Evolutionary conservation across 2,113 vertebrate species (phyloP).

Genomic region (Nycticebus coucang): DNA sequence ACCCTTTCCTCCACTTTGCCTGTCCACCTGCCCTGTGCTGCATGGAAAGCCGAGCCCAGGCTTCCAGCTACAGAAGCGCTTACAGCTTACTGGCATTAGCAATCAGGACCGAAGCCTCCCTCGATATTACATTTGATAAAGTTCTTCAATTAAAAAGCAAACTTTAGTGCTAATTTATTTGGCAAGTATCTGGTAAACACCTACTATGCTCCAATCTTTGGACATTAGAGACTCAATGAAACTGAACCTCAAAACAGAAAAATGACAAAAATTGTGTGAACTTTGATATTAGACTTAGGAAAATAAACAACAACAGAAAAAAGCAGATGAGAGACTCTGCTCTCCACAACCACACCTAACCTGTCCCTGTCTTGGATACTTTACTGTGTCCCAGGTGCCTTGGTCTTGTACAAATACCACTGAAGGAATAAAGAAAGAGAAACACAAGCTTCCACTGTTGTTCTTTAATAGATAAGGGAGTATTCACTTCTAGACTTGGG

Average conservation of each 20-base stretch:
- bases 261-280: neutral
- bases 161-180: neutral
- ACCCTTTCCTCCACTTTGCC: neutral
- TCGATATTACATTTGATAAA: neutral
- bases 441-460: too few species aligned
- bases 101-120: neutral
- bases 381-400: neutral
- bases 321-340: neutral
- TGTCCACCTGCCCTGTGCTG: rapidly evolving
- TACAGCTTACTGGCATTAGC: too few species aligned
- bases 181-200: neutral
- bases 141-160: neutral
- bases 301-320: neutral
- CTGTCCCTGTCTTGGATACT: neutral
- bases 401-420: neutral
- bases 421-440: neutral
- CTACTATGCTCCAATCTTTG: neutral
- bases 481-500: neutral
- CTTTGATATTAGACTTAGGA: neutral
- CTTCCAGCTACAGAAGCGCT: neutral
- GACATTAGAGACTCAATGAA: neutral
- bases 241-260: neutral
- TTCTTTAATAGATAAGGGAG: neutral
- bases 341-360: neutral
- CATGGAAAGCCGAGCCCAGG: neutral